phyloP scores from a whole-genome alignment of 2,113 vertebrate genomes.

The Diglossa brunneiventris region DNA sequence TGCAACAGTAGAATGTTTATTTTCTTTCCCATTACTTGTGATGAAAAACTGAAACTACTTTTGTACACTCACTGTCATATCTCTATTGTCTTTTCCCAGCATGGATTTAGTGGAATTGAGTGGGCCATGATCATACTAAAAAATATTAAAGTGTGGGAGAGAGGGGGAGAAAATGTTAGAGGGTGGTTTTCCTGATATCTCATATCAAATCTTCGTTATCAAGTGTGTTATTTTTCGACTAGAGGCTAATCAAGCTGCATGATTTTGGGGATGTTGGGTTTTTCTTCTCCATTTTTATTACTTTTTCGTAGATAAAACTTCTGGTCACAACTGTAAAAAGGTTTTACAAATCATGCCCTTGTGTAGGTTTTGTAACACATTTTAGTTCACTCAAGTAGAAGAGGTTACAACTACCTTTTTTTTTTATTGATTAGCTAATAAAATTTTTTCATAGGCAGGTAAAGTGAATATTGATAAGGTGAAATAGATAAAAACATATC shows the following conservation, averaged over 20 bases:
- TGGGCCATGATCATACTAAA: not conserved
- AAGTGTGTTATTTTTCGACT: not conserved
- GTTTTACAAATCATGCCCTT: not conserved
- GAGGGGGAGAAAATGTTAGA: not conserved
- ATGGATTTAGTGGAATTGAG: not conserved
- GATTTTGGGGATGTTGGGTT: not conserved
- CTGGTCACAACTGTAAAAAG: not conserved
- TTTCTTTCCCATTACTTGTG: not conserved
- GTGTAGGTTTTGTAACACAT: not conserved
- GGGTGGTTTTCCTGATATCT: constrained; percentile 10
- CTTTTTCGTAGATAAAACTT: not conserved
- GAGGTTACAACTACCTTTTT: not conserved
- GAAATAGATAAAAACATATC: not conserved
- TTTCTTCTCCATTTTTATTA: not conserved
- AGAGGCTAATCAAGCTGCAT: not conserved
- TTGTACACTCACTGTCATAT: not conserved
- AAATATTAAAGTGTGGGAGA: fast-evolving
- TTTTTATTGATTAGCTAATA: not conserved
- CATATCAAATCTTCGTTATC: not conserved
- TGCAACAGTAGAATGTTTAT: not conserved
- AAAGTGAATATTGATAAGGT: not conserved
- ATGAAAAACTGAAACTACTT: not conserved
- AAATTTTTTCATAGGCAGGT: not conserved
- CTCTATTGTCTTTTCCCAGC: not conserved
- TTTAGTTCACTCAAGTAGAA: not conserved